These are phyloP conservation scores for Acrobasis suavella DNA, from an alignment of 2,888 invertebrate species.

Conservation along the genomic window DNA sequence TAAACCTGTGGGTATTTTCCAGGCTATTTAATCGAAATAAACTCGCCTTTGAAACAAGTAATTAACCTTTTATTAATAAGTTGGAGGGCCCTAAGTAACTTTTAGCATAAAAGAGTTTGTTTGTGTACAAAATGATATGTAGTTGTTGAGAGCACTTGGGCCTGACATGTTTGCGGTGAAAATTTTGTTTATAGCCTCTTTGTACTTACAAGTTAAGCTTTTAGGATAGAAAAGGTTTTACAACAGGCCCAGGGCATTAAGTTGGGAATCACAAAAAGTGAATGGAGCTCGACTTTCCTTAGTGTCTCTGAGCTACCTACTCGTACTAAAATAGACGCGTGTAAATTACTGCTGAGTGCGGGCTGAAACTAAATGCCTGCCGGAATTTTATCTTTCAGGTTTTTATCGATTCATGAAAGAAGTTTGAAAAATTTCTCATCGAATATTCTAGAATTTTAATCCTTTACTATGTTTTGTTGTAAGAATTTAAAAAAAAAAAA, in stretches of 20 bases:
- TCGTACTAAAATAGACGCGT: too few relatives aligned
- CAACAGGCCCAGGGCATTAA: neutral
- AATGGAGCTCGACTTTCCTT: neutral
- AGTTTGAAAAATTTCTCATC: neutral
- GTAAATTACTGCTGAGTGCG: neutral
- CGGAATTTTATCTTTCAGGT: too few relatives aligned
- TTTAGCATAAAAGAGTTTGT: neutral
- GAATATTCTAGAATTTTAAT: neutral
- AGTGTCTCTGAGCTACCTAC: neutral
- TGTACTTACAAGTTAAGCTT: neutral
- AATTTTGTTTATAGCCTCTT: constrained; percentile 13
- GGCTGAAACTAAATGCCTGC: too few relatives aligned
- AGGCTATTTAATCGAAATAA: neutral
- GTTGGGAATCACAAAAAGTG: neutral
- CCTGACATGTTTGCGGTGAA: neutral
- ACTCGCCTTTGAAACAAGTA: neutral
- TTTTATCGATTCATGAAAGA: too few relatives aligned
- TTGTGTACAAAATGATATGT: neutral
- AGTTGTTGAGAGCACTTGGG: neutral
- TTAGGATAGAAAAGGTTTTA: neutral
- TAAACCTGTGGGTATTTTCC: constrained; percentile 9
- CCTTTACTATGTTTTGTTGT: neutral
- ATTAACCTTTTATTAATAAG: neutral
- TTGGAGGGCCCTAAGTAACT: neutral
- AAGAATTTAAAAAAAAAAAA: neutral